Evolutionary conservation across 2,113 vertebrate species (phyloP), one percentile per base, ranked within the genome.

Genomic region (Epinephelus cyanopodus): DNA sequence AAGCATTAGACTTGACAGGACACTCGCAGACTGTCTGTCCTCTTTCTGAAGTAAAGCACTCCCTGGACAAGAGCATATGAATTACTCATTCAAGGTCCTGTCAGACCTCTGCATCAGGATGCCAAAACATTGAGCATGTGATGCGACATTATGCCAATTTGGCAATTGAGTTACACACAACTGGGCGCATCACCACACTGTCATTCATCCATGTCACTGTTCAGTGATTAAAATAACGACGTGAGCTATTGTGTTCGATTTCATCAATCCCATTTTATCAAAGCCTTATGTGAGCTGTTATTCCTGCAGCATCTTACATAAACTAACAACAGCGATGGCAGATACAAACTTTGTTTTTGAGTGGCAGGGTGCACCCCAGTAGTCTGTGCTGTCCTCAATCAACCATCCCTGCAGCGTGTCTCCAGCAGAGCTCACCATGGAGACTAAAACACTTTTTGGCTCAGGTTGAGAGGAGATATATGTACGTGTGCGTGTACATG

Each of bases 371-470:
- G 65, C 23, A 53, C 84, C 84, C 57, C 18, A 27, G 57, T 70
- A 23, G 52, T 71, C 70, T 65, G 39, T 6, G 23, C 61, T 73
- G 57, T 63, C 65, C 75, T 74, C 79, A 42, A 23, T 83, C 62
- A 56, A 62, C 58, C 67, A 11, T 84, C 85, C 52, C 80, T 73
- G 78, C 75, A 87, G 74, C 81, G 77, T 82, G 61, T 86, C 84
- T 87, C 90, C 87, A 91, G 72, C 87, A 77, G 74, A 72, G 74
- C 83, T 92, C 89, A 87, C 90, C 91, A 90, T 90, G 90, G 87
- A 92, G 85, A 90, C 92, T 91, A 92, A 94, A 94, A 93, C n/a
- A 12, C 89, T 92, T 93, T 91, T 92, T 92, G 93, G 93, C 93
- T 85, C 50, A 54, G 29, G 62, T 83, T 78, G 68, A 79, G 85